Base-by-base conservation (phyloP, 2,888 invertebrate species). In the Lymantria dispar region DNA sequence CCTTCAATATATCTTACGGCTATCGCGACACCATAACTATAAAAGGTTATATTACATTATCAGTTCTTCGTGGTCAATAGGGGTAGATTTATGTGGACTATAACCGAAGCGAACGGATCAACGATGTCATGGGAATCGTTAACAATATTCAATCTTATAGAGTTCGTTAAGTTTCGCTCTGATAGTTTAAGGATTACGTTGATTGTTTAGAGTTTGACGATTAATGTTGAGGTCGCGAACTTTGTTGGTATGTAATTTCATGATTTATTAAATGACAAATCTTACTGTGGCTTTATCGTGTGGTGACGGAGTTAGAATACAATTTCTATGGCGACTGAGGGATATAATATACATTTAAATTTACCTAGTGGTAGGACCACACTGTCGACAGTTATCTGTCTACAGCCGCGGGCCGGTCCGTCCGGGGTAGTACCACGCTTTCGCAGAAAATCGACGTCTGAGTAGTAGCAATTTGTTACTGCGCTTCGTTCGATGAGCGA, bases 121-220 rank as follows among this genome's bases (percentile, higher is more conserved):
- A 37, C 43, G 51, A 49, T 41, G 43, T 47, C 50, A 46, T 38
- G 10, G 42, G 3, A 44, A 38, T 45, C 22, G 53, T 53, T 64
- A 57, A 62, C 42, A 8, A n/a, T 30, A 11, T 29, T 29, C 11
- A 30, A 36, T 39, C 14, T 50, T 36, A 50, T 45, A 41, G 45
- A 36, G 36, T 50, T 33, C 30, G 37, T 67, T 60, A 48, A 46
- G 49, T 54, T 54, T 41, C 46, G 48, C 58, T 50, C 58, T n/a
- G 12, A 43, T 54, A 58, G 43, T 50, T 47, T 14, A 14, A 40
- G 14, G 15, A 14, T 14, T 14, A 14, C 9, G 9, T 29, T 9
- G 3, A 2, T 22, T 22, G 22, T 22, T 22, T 22, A 2, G 22
- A 22, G 14, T 42, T 42, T n/a, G 29, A 5, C 29, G 30, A 22